Evolutionary conservation across 1,140 invertebrate species (phyloP).

Genomic region (Conus ventricosus): DNA sequence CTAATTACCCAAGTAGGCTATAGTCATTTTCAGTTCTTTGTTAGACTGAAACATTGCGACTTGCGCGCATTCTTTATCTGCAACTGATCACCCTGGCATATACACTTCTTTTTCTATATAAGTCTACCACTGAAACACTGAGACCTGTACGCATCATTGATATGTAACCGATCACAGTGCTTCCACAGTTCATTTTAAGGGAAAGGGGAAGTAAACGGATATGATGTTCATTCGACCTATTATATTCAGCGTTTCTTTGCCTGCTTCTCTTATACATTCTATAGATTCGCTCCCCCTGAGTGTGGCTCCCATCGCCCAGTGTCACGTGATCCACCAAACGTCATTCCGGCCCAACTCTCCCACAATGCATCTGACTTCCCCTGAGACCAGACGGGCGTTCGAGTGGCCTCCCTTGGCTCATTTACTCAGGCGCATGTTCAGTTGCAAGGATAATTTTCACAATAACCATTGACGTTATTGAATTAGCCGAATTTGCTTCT

Average conservation of each 20-base stretch:
- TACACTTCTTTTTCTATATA: background rate
- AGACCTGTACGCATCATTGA: background rate
- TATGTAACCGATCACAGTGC: background rate
- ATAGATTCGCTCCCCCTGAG: conserved; percentile 37
- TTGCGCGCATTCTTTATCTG: background rate
- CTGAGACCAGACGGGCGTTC: background rate
- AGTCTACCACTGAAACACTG: background rate
- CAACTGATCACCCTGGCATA: background rate
- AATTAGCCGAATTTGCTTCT: conserved; percentile 45
- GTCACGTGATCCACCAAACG: conserved; percentile 32
- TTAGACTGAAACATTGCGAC: background rate
- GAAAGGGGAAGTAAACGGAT: background rate
- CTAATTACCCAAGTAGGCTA: too few relatives aligned
- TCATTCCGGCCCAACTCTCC: conserved; percentile 16
- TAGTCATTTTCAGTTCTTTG: too few relatives aligned
- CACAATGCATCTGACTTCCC: conserved; percentile 38
- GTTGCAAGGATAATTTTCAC: conserved; percentile 48
- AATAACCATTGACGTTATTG: conserved; percentile 51
- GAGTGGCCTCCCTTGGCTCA: conserved; percentile 14
- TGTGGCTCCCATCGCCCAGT: conserved; percentile 23
- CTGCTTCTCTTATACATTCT: background rate
- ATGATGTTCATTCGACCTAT: background rate
- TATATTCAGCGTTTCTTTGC: background rate
- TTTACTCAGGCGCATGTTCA: conserved; percentile 32
- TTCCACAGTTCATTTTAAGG: background rate